Evolutionary conservation across 2,113 vertebrate species (phyloP).

Genomic region (Melanerpes formicivorus): DNA sequence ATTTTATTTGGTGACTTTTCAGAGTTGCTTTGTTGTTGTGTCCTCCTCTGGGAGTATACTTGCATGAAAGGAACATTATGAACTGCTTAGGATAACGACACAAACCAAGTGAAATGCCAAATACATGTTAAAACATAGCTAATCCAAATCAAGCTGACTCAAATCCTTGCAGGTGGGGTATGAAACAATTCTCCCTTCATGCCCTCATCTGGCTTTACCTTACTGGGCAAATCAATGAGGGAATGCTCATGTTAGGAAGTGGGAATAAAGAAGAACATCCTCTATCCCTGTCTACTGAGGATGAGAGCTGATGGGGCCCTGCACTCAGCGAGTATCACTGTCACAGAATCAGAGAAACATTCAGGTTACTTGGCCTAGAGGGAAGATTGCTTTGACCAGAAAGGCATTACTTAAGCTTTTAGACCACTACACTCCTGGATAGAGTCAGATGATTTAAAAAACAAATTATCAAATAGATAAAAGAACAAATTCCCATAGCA

Average conservation of each 20-base stretch:
- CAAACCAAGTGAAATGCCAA: constrained; percentile 30
- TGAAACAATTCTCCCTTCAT: neutral
- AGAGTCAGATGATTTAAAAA: neutral
- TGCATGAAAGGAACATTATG: constrained; percentile 38
- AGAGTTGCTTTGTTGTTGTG: neutral
- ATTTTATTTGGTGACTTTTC: constrained; percentile 31
- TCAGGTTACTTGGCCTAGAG: neutral
- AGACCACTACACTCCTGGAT: neutral
- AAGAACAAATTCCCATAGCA: neutral
- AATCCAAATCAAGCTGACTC: constrained; percentile 1
- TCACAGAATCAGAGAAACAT: too few relatives aligned
- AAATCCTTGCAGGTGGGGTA: neutral
- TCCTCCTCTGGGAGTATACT: constrained; percentile 27
- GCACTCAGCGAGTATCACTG: neutral
- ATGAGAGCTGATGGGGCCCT: neutral
- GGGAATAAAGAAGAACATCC: neutral
- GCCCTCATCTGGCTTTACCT: neutral
- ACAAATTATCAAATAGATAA: neutral
- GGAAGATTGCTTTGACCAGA: neutral
- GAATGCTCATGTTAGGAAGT: neutral
- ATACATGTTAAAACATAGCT: constrained; percentile 4
- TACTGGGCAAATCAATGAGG: neutral
- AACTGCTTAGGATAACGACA: neutral
- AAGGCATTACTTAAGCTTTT: neutral
- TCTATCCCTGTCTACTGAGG: neutral